phyloP scores from a whole-genome alignment of 2,888 invertebrate species.

The Pterostichus madidus region DNA sequence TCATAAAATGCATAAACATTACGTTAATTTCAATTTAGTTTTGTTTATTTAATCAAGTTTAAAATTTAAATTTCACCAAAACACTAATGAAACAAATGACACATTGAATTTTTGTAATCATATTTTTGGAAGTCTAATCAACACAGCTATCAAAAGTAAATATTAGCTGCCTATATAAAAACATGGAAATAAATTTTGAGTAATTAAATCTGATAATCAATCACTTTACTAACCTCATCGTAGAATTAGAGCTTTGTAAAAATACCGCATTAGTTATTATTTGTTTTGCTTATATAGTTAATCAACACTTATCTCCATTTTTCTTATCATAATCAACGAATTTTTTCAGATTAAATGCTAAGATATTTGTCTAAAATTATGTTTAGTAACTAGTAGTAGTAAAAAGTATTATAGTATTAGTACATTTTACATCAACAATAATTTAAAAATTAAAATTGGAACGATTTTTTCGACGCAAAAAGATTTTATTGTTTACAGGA shows the following conservation, averaged over 20 bases:
- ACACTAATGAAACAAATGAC: too few relatives aligned
- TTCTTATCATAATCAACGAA: slow-evolving; percentile 48
- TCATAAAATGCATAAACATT: too few relatives aligned
- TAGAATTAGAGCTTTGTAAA: slow-evolving; percentile 46
- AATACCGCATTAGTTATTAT: slow-evolving; percentile 39
- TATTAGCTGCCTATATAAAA: neutral
- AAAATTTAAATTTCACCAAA: too few relatives aligned
- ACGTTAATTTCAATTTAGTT: too few relatives aligned
- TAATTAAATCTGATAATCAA: slow-evolving; percentile 26
- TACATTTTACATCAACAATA: neutral
- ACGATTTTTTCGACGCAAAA: too few relatives aligned
- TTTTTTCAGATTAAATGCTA: slow-evolving; percentile 34
- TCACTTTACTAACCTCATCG: neutral
- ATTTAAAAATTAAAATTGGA: too few relatives aligned
- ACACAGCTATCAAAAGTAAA: slow-evolving; percentile 29
- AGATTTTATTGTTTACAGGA: too few relatives aligned
- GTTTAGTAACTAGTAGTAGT: neutral
- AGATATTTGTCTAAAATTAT: slow-evolving; percentile 23
- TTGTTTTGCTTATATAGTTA: slow-evolving; percentile 15
- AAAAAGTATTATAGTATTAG: neutral
- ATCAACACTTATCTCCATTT: slow-evolving; percentile 29
- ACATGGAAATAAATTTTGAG: neutral
- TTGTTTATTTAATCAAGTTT: too few relatives aligned
- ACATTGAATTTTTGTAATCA: too few relatives aligned
- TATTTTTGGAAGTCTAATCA: too few relatives aligned